Conservation (phyloP, 2,888 invertebrate species). For the Digitonthophagus gazella region DNA sequence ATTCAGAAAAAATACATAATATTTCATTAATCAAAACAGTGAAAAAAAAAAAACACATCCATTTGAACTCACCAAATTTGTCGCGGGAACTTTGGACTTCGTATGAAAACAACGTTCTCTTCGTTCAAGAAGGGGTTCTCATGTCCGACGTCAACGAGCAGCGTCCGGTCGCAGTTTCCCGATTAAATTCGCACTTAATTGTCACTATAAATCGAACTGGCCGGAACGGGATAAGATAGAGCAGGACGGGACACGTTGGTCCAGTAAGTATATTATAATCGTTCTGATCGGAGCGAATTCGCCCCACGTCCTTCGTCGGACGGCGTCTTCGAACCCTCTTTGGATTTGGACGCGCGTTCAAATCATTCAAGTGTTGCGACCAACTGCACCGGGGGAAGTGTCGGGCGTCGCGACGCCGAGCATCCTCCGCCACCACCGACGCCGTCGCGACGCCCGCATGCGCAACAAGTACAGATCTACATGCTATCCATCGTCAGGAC, state of each 20-base stretch:
- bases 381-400: background rate
- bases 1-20: too few species aligned
- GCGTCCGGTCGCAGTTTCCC: too few species aligned
- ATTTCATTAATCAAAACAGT: too few species aligned
- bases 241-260: too few species aligned
- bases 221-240: background rate
- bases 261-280: too few species aligned
- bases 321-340: background rate
- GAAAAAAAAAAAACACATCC: too few species aligned
- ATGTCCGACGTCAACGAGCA: too few species aligned
- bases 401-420: background rate
- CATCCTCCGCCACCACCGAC: background rate
- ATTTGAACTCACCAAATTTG: background rate
- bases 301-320: too few species aligned
- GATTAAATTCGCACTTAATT: background rate
- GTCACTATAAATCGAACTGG: background rate
- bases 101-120: background rate
- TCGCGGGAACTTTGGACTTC: background rate
- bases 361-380: background rate
- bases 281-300: too few species aligned
- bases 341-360: background rate
- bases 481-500: too few species aligned
- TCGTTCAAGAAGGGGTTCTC: background rate
- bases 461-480: background rate
- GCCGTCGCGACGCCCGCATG: background rate